phyloP scores from a whole-genome alignment of 2,797 vertebrate genomes.

The Ctenochaetus hawaiiensis region DNA sequence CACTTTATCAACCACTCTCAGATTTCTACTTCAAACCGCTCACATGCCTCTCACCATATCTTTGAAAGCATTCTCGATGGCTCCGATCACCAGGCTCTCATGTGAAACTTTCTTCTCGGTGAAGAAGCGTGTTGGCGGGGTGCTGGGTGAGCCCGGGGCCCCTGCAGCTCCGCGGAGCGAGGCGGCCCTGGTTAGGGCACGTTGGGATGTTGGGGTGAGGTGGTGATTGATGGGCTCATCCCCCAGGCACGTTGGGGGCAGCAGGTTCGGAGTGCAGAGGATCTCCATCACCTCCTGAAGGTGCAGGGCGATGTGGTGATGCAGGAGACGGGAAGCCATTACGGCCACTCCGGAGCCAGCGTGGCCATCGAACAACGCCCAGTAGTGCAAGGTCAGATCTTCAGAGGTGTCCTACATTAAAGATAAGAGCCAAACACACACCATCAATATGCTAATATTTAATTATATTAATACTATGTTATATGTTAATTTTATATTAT shows the following conservation, averaged over 20 bases:
- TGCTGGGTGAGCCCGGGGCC: conserved; percentile 90
- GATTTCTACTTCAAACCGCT: too few species aligned
- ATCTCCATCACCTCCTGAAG: conserved; percentile 94
- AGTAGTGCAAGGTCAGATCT: conserved; percentile 93
- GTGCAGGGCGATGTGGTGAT: conserved; percentile 93
- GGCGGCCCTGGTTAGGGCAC: conserved; percentile 91
- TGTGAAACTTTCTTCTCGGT: conserved; percentile 96
- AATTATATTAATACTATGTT: too few species aligned
- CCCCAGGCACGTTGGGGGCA: conserved; percentile 91
- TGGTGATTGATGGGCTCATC: conserved; percentile 89
- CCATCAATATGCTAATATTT: neutral
- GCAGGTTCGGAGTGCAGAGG: conserved; percentile 86
- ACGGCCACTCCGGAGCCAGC: conserved; percentile 94
- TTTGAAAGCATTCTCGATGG: conserved; percentile 97
- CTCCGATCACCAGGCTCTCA: conserved; percentile 94
- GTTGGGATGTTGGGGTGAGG: conserved; percentile 79
- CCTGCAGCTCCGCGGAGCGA: conserved; percentile 92
- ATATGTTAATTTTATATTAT: too few species aligned
- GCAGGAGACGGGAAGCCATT: conserved; percentile 91
- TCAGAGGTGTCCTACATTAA: conserved; percentile 83
- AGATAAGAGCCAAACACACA: neutral
- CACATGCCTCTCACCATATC: conserved; percentile 90
- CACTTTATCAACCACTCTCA: neutral
- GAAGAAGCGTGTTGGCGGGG: conserved; percentile 92
- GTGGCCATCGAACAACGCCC: conserved; percentile 96